Conservation (phyloP, 2,888 invertebrate genomes). For the Caenorhabditis sp. region DNA sequence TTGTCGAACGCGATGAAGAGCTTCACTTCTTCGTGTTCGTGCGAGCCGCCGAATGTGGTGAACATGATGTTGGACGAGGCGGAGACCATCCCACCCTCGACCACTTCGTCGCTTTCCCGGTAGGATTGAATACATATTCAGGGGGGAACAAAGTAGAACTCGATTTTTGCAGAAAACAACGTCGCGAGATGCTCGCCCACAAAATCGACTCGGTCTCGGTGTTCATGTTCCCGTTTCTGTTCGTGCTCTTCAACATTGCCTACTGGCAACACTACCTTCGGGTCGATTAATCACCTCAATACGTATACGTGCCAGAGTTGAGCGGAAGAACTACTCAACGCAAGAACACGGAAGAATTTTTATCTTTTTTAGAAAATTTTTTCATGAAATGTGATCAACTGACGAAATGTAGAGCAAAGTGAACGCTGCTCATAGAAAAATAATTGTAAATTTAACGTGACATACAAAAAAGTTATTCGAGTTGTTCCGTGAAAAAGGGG, state of each 20-base stretch:
- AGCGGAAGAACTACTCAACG: not conserved
- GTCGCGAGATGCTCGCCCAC: slow-evolving; percentile 72
- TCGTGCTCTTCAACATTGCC: slow-evolving; percentile 80
- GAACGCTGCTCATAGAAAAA: too few relatives aligned
- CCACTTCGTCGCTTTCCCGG: slow-evolving; percentile 45
- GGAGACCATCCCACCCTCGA: slow-evolving; percentile 55
- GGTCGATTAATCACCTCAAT: slow-evolving; percentile 17
- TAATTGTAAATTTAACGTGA: too few relatives aligned
- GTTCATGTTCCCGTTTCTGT: slow-evolving; percentile 74
- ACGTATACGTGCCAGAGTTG: too few relatives aligned
- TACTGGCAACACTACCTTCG: slow-evolving; percentile 80
- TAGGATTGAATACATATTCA: slow-evolving; percentile 6
- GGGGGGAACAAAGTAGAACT: not conserved
- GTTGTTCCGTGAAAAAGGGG: too few relatives aligned
- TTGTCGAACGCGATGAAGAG: slow-evolving; percentile 50
- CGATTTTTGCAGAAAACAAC: slow-evolving; percentile 58
- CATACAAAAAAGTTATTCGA: too few relatives aligned
- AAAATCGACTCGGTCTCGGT: slow-evolving; percentile 76
- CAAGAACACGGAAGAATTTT: not conserved
- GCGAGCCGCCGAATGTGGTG: slow-evolving; percentile 59
- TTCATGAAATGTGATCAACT: too few relatives aligned
- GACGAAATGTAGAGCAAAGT: too few relatives aligned
- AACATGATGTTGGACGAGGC: slow-evolving; percentile 57
- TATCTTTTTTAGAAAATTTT: not conserved
- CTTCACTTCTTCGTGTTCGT: slow-evolving; percentile 57